These are phyloP conservation scores for Cartodere bifasciata DNA, from an alignment of 2,888 invertebrate species.

Conservation along the genomic window DNA sequence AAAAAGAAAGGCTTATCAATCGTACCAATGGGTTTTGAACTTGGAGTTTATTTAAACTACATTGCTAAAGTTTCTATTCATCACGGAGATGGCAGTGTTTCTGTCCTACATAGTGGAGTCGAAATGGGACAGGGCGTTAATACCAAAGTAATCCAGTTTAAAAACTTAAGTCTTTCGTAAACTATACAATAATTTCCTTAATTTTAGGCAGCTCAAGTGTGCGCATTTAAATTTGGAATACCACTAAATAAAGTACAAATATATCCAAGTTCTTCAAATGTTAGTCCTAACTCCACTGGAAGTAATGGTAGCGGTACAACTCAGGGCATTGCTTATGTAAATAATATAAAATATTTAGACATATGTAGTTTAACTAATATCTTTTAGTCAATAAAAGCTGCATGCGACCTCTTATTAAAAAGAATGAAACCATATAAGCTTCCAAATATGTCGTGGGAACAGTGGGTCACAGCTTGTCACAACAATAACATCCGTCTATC, in stretches of 20 bases:
- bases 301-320: slow-evolving; percentile 33
- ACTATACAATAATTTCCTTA: too few species aligned
- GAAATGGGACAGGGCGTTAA: slow-evolving; percentile 77
- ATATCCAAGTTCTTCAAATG: slow-evolving; percentile 29
- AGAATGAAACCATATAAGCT: too few species aligned
- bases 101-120: slow-evolving; percentile 56
- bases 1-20: slow-evolving; percentile 61
- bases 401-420: too few species aligned
- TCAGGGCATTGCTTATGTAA: slow-evolving; percentile 26
- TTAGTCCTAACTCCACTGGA: slow-evolving; percentile 29
- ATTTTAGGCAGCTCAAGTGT: slow-evolving; percentile 32
- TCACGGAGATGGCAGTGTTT: slow-evolving; percentile 57
- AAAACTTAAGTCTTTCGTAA: too few species aligned
- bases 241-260: slow-evolving; percentile 33
- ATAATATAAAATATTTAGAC: too few species aligned
- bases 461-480: too few species aligned
- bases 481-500: too few species aligned
- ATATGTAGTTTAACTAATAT: too few species aligned
- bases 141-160: slow-evolving; percentile 54
- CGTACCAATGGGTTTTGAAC: slow-evolving; percentile 55
- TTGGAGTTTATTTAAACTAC: slow-evolving; percentile 39
- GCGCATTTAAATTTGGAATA: slow-evolving; percentile 35
- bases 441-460: too few species aligned
- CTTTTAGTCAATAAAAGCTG: too few species aligned
- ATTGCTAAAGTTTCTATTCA: slow-evolving; percentile 53